Evolutionary conservation across 2,113 vertebrate species (phyloP), one percentile per base, ranked within the genome.

Genomic region (Rafetus swinhoei): DNA sequence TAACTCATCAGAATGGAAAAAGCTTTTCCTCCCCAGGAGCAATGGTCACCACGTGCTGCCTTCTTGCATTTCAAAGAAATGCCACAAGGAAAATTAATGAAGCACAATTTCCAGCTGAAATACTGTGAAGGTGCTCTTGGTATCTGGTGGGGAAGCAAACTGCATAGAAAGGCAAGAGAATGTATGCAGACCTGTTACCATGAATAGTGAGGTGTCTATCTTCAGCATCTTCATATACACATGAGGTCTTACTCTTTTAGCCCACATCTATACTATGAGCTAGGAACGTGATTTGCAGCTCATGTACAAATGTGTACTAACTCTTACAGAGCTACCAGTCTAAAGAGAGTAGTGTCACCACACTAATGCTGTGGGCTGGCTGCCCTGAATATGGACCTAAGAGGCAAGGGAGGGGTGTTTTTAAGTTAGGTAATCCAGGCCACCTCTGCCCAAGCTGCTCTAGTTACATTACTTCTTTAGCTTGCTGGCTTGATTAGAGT

Each of bases 31-130:
- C 93, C 93, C 21, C 65, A 0, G 82, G 57, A 95, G 9, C 27
- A 50, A 21, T 35, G 16, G 59, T 88, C 65, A 86, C 13, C n/a
- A 94, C 69, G 18, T 53, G n/a, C 54, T 83, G 55, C 6, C 74
- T 92, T 85, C 90, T 88, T 93, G 3, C n/a, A 87, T 93, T 90
- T 93, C 60, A 95, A 97, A 97, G 82, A 90, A 96, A 94, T n/a
- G 52, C 1, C 82, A 87, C 1, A 74, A 62, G 60, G 81, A 62
- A 96, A 96, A 95, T 87, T 69, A 88, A 77, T 29, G n/a, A 35
- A 90, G 27, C 14, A 95, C 81, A 57, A 60, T 54, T 90, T 92
- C 5, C 53, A 81, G 57, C n/a, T 90, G 72, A 81, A 92, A 81
- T 39, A 53, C 10, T 69, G 35, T 57, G 24, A 91, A 95, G 90